phyloP scores from a whole-genome alignment of 2,888 invertebrate genomes.

The Cheilosia soror region DNA sequence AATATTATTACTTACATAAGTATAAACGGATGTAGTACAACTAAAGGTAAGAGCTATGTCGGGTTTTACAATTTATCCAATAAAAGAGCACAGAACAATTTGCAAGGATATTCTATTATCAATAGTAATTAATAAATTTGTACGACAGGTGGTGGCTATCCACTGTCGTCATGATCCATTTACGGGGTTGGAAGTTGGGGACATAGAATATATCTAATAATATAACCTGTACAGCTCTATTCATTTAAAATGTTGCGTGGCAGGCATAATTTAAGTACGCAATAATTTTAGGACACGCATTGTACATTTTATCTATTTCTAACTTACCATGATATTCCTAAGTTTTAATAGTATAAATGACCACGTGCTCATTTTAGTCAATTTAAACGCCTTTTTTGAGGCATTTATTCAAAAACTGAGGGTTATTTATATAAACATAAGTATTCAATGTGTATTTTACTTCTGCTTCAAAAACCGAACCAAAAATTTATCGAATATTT shows the following conservation, averaged over 20 bases:
- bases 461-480: too few species aligned
- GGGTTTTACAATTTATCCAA: slow-evolving; percentile 8
- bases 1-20: slow-evolving; percentile 11
- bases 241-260: neutral
- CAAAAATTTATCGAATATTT: too few species aligned
- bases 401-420: too few species aligned
- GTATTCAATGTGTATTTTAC: too few species aligned
- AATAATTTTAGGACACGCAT: slow-evolving; percentile 8
- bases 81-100: neutral
- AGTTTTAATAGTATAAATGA: neutral
- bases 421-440: too few species aligned
- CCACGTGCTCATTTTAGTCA: neutral
- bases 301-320: slow-evolving; percentile 7
- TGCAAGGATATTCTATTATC: slow-evolving; percentile 14
- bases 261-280: too few species aligned
- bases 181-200: neutral
- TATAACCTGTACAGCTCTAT: neutral
- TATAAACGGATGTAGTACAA: slow-evolving; percentile 27
- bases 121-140: slow-evolving; percentile 6
- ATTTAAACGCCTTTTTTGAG: neutral
- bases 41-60: neutral
- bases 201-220: neutral
- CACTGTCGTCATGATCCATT: neutral
- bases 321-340: neutral
- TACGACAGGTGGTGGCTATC: neutral